Percentiles rank a stretch among this genome's conserved stretches.
phyloP scores from a whole-genome alignment of 2,797 vertebrate genomes.

The Phalanger gymnotis region DNA sequence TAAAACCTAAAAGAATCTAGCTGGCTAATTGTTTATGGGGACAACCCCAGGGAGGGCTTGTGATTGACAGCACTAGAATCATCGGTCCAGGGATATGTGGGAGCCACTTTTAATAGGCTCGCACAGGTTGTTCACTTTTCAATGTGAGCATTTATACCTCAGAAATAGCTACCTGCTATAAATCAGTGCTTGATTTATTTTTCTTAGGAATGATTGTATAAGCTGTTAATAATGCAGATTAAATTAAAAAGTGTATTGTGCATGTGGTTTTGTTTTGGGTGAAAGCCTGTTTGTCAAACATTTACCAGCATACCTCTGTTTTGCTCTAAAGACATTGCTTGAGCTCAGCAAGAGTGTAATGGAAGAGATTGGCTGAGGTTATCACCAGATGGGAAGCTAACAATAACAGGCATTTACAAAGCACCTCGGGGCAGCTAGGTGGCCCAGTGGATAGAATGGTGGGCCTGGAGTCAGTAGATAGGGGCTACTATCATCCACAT shows the following conservation, averaged over 20 bases:
- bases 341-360: background rate
- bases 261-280: background rate
- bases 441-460: background rate
- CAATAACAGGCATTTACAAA: background rate
- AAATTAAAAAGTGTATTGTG: background rate
- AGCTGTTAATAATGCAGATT: background rate
- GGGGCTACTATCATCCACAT: background rate
- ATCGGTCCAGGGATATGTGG: background rate
- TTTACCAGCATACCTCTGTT: background rate
- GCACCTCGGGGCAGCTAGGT: background rate
- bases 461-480: background rate
- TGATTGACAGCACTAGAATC: background rate
- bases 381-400: background rate
- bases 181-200: background rate
- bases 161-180: background rate
- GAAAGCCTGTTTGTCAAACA: background rate
- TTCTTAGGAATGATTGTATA: background rate
- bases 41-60: background rate
- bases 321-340: background rate
- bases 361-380: background rate
- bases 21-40: background rate
- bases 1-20: background rate
- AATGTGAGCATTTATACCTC: background rate
- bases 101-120: background rate
- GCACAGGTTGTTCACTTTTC: background rate